Evolutionary conservation across 1,140 invertebrate genomes (phyloP).

Genomic region (Apocrypta bakeri): DNA sequence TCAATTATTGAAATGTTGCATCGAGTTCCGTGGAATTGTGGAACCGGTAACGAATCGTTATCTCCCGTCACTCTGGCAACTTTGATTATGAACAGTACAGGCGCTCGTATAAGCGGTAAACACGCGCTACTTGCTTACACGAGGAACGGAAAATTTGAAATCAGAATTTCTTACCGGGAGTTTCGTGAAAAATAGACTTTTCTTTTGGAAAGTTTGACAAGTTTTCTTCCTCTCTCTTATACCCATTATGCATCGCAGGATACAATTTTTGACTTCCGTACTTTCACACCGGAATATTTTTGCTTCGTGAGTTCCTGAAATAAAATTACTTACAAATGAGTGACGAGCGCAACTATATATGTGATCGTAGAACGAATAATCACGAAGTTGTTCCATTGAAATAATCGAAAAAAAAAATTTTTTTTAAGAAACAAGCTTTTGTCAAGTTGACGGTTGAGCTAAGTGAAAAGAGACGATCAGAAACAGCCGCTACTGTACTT

Average conservation of each 20-base stretch:
- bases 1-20: no score
- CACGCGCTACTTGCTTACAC: background rate
- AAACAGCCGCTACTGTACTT: background rate
- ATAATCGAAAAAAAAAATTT: background rate
- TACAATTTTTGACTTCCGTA: background rate
- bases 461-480: background rate
- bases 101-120: no score
- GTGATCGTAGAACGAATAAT: background rate
- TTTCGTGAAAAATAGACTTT: conserved; percentile 14
- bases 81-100: no score
- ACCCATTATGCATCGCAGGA: background rate
- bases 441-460: background rate
- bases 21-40: no score
- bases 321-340: background rate
- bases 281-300: background rate
- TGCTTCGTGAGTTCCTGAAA: background rate
- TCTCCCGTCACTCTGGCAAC: background rate
- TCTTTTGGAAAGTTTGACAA: background rate
- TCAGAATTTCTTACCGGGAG: background rate
- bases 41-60: no score
- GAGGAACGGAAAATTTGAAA: background rate
- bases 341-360: background rate
- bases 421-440: background rate
- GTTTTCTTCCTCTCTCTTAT: background rate
- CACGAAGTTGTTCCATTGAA: background rate